These are phyloP conservation scores for Spinibarbus caldwelli DNA, from an alignment of 2,797 vertebrate genomes.

Conservation along the genomic window DNA sequence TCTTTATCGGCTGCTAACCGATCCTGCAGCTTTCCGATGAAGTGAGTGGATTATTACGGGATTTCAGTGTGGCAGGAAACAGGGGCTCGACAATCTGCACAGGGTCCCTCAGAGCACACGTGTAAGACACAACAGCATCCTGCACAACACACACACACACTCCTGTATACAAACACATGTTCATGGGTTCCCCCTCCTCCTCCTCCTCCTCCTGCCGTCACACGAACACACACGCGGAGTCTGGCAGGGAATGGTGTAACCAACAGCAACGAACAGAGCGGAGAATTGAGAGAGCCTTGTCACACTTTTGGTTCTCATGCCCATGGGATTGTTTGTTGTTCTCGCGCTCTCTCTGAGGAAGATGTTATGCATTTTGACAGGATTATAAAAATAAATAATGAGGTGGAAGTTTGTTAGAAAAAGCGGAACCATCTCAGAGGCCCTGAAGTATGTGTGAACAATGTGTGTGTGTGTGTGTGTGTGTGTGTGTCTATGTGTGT, in stretches of 20 bases:
- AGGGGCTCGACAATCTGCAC: slow-evolving; percentile 9
- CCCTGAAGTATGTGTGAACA: slow-evolving; percentile 19
- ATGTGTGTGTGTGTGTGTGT: not conserved
- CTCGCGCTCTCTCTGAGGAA: slow-evolving; percentile 38
- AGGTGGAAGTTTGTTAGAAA: slow-evolving; percentile 43
- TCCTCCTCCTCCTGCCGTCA: not conserved
- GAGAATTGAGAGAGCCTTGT: slow-evolving; percentile 42
- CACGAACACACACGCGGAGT: not conserved
- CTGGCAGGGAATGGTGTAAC: slow-evolving; percentile 33
- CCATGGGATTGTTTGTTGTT: slow-evolving; percentile 53
- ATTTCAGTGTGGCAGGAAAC: slow-evolving; percentile 33
- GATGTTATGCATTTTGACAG: slow-evolving; percentile 47
- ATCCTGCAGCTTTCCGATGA: slow-evolving; percentile 30
- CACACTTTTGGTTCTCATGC: slow-evolving; percentile 48
- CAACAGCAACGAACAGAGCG: slow-evolving; percentile 46
- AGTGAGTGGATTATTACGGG: slow-evolving; percentile 45
- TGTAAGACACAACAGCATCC: slow-evolving; percentile 11
- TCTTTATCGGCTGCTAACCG: slow-evolving; percentile 47
- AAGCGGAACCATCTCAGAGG: slow-evolving; percentile 23
- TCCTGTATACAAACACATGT: slow-evolving; percentile 37
- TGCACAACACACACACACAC: slow-evolving; percentile 14
- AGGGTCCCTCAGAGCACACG: slow-evolving; percentile 10
- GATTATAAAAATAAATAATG: slow-evolving; percentile 54
- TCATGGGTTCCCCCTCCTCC: not conserved
- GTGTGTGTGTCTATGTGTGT: slow-evolving; percentile 14